Conservation (phyloP, 1,140 invertebrate species). For the Hylaeus volcanicus region DNA sequence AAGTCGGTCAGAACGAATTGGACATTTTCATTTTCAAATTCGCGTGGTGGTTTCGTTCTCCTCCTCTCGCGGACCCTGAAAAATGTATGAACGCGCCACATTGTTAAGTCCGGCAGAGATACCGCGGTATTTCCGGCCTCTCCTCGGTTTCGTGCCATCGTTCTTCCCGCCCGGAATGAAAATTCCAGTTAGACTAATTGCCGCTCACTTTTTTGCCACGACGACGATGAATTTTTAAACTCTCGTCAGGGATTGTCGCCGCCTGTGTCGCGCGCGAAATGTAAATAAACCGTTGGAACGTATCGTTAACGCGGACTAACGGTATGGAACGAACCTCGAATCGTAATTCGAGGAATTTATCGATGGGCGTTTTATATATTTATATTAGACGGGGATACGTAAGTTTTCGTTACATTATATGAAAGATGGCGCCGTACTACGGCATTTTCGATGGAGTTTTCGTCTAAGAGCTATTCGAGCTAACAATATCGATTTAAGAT, state of each 20-base stretch:
- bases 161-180: background rate
- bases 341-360: too few species aligned
- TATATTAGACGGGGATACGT: too few species aligned
- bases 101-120: constrained; percentile 18
- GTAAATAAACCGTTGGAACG: constrained; percentile 25
- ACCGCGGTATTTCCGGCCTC: background rate
- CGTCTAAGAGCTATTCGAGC: too few species aligned
- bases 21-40: background rate
- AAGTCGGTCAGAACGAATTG: too few species aligned
- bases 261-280: background rate
- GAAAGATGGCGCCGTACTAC: too few species aligned
- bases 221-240: constrained; percentile 14
- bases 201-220: background rate
- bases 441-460: too few species aligned
- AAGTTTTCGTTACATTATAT: too few species aligned
- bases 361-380: too few species aligned
- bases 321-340: background rate
- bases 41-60: background rate
- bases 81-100: constrained; percentile 27
- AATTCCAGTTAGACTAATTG: constrained; percentile 40
- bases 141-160: background rate
- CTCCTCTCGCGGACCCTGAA: background rate
- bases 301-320: constrained; percentile 32
- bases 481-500: too few species aligned
- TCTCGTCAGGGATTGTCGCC: constrained; percentile 23